Base-by-base conservation (phyloP, 2,888 invertebrate species). In the Hirtodrosophila confusa region DNA sequence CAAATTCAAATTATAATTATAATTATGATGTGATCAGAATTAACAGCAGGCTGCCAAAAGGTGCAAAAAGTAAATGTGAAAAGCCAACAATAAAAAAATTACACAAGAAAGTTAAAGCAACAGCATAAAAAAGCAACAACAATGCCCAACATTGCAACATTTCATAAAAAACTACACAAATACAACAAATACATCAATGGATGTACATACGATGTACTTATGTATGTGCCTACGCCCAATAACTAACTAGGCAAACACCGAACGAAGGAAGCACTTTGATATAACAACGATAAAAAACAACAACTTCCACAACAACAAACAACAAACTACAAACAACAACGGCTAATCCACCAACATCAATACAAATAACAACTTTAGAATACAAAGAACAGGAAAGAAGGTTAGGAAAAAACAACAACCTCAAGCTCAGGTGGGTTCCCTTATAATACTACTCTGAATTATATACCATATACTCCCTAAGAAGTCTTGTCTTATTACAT, bases 1-100 rank as follows among this genome's bases (percentile, higher is more conserved):
- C 27, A 27, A 5, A 27, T 27, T 27, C 6, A 27, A 49, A 54
- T 65, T 33, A 50, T 41, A 55, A 64, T 51, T 29, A 48, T 27
- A 44, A 57, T 56, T 69, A 53, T 53, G 43, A 56, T 63, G 55
- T 69, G 56, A 69, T 63, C 43, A 51, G 69, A 63, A 53, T 66
- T 49, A 66, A 48, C 41, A 66, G 55, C 64, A 55, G 41, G 27
- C 37, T 7, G 9, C 23, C 40, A 43, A 65, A 60, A 56, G 53
- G 44, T 57, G 57, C 53, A 47, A 69, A 63, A 31, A 31, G 7
- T 31, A 27, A 27, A 53, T 53, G 47, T 60, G 36, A 45, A 57
- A 45, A 47, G 11, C 49, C n/a, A 40, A 60, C 53, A 41, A 53
- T 27, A 47, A 39, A 48, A 33, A 17, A 12, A 40, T 23, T 24